Percentiles rank a stretch among this genome's conserved stretches.
Conservation (phyloP, 2,113 vertebrate species). For the Machaerirhynchus nigripectus region DNA sequence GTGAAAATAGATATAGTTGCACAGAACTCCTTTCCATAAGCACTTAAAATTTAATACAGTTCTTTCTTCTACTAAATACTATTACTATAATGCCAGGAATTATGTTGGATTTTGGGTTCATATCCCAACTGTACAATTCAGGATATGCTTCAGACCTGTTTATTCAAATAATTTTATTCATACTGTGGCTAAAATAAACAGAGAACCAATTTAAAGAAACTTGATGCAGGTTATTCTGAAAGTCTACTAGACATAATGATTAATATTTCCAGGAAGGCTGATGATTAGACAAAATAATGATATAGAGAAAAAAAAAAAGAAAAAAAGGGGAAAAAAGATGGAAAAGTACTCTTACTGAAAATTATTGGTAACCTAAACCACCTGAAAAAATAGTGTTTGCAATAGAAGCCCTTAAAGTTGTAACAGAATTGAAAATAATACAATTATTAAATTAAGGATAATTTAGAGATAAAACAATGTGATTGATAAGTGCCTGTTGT, state of each 20-base stretch:
- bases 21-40: background rate
- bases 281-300: conserved; percentile 48
- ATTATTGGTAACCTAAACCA: conserved; percentile 20
- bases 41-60: conserved; percentile 15
- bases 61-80: conserved; percentile 28
- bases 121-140: conserved; percentile 39
- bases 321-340: background rate
- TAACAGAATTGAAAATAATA: conserved; percentile 32
- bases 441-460: conserved; percentile 44
- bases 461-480: conserved; percentile 20
- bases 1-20: background rate
- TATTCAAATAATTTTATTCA: conserved; percentile 44
- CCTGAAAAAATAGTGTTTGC: conserved; percentile 44
- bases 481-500: background rate
- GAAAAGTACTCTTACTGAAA: conserved; percentile 12
- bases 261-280: conserved; percentile 46
- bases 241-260: conserved; percentile 37
- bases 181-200: conserved; percentile 41
- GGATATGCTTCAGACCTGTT: conserved; percentile 25
- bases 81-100: conserved; percentile 12
- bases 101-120: conserved; percentile 40
- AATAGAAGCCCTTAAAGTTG: background rate
- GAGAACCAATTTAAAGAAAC: conserved; percentile 39
- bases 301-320: background rate
- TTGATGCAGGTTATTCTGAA: background rate